Conservation (phyloP, 2,888 invertebrate species). For the Ctena decussata region DNA sequence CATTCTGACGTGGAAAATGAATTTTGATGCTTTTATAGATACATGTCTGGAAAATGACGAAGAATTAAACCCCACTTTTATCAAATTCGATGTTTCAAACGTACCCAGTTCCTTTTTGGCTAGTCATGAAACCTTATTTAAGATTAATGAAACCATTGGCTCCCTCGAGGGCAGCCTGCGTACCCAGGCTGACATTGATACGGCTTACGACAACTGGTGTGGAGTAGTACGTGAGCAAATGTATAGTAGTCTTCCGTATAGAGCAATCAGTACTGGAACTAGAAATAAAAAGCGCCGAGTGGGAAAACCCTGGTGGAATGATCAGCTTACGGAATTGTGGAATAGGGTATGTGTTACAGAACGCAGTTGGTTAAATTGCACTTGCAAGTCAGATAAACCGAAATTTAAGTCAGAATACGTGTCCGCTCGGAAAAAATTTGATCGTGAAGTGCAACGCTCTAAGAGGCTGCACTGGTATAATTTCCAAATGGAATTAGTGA, state of each 20-base stretch:
- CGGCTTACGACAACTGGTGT: neutral
- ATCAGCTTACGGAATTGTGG: neutral
- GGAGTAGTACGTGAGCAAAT: neutral
- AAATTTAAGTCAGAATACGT: no score
- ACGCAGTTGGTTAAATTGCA: neutral
- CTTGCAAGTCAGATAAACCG: no score
- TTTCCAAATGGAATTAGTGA: neutral
- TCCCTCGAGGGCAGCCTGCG: neutral
- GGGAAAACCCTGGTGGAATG: slow-evolving; percentile 12
- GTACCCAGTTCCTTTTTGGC: neutral
- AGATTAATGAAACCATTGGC: neutral
- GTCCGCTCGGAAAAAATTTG: neutral
- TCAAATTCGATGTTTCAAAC: neutral
- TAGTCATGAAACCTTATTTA: neutral
- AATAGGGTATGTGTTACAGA: neutral
- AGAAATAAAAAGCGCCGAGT: neutral
- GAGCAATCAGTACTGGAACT: neutral
- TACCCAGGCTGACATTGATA: neutral
- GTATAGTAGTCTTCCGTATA: neutral
- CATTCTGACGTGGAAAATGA: neutral
- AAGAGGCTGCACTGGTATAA: neutral
- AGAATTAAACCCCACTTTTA: no score
- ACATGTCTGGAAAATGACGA: no score
- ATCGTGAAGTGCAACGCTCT: neutral
- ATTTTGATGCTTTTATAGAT: neutral